Percentiles rank a stretch among this genome's conserved stretches.
Evolutionary conservation across 2,797 vertebrate species (phyloP).

Genomic region (Poecilia picta): DNA sequence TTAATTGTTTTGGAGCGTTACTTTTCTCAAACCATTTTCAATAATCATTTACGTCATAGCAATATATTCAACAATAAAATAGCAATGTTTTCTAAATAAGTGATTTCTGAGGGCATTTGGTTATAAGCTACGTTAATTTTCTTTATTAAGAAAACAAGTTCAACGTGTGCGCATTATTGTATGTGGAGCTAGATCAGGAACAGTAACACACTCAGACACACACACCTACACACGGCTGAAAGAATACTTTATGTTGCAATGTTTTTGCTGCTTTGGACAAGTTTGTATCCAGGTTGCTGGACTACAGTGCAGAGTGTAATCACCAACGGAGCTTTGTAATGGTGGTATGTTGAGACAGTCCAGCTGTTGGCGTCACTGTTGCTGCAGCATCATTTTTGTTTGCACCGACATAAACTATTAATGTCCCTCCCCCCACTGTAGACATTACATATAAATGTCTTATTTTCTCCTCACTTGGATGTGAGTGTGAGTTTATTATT

Average conservation of each 20-base stretch:
- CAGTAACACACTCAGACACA: neutral
- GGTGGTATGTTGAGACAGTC: neutral
- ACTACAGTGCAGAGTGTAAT: neutral
- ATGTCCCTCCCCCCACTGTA: conserved; percentile 15
- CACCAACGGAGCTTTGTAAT: neutral
- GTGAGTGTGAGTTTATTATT: conserved; percentile 14
- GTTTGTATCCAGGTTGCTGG: conserved; percentile 16
- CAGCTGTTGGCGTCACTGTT: neutral
- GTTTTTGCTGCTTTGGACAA: conserved; percentile 2
- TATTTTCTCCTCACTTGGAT: conserved; percentile 2
- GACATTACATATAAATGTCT: conserved; percentile 5
- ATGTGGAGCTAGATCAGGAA: neutral
- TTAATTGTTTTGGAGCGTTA: neutral
- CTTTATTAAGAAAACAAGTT: neutral
- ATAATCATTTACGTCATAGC: neutral
- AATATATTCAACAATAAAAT: neutral
- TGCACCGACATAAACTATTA: neutral
- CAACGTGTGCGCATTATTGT: neutral
- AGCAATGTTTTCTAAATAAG: neutral
- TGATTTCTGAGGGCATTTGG: neutral
- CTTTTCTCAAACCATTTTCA: neutral
- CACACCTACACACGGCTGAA: neutral
- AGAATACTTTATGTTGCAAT: conserved; percentile 32
- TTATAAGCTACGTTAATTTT: neutral
- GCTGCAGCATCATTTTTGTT: conserved; percentile 19